Evolutionary conservation across 2,888 invertebrate genomes (phyloP), one percentile per base, ranked within the genome.

Genomic region (Agriopis marginaria): DNA sequence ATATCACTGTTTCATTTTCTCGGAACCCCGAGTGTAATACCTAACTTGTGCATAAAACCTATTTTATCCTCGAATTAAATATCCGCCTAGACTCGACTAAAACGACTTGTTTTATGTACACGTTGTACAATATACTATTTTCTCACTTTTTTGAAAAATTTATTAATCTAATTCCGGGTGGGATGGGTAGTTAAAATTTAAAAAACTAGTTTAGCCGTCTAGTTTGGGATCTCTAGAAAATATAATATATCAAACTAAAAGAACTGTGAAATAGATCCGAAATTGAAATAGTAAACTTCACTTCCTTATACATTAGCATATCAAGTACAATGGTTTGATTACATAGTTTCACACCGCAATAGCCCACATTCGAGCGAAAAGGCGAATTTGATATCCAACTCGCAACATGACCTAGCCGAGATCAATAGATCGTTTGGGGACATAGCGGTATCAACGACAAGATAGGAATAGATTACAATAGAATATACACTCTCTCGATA

Each of bases 371-470:
- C 72, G 68, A 78, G 67, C 66, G 61, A 68, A 73, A 66, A 58
- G 61, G 62, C 17, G 69, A 79, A 80, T 77, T 77, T 75, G 83
- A 82, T 80, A 80, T 75, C 75, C 77, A 77, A 75, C 70, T 73
- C 68, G 75, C 76, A 69, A 65, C 68, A 63, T 72, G 74, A 73
- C 76, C 68, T 68, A 68, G 49, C 65, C 65, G 68, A 73, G 65
- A 74, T 71, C 67, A 66, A 68, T 59, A 73, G 72, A 82, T 81
- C 73, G 79, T 81, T 78, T 81, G 76, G 74, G 72, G 77, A 79
- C 76, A 75, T 78, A 80, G 71, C 76, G 67, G 79, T 79, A 63
- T 40, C 49, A 14, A 59, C 58, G 66, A 59, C 70, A 54, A 63
- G 62, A 65, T 65, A 65, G 47, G 53, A 66, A 70, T 59, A 8